phyloP scores from a whole-genome alignment of 2,888 invertebrate genomes.

The Lithodes maja region DNA sequence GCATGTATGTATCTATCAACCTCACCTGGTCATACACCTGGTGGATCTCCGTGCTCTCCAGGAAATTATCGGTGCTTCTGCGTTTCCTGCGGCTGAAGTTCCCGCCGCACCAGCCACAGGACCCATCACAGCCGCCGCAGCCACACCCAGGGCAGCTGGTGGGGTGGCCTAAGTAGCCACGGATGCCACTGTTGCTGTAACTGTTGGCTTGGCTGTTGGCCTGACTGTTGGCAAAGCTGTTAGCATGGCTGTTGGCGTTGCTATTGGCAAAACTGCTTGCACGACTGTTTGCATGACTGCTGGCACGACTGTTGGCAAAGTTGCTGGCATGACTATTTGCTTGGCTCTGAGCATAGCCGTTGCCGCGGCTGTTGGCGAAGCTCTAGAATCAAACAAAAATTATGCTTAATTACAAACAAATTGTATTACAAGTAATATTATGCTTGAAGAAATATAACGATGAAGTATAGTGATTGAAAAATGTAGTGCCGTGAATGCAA shows the following conservation, averaged over 20 bases:
- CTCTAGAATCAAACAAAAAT: neutral
- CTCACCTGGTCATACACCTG: constrained; percentile 22
- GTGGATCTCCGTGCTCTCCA: neutral
- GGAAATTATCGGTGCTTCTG: constrained; percentile 24
- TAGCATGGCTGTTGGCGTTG: neutral
- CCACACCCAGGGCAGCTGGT: constrained; percentile 30
- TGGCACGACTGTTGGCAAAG: neutral
- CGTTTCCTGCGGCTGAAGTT: constrained; percentile 38
- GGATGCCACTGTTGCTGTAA: neutral
- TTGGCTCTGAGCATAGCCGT: neutral
- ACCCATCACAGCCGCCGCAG: constrained; percentile 43
- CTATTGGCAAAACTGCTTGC: neutral
- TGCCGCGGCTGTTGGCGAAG: neutral
- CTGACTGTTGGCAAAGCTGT: neutral
- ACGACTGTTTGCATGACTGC: neutral
- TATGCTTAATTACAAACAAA: neutral
- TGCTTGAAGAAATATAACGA: too few relatives aligned
- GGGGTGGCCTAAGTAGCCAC: neutral
- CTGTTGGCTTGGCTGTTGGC: neutral
- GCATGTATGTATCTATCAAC: too few relatives aligned
- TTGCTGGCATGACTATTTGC: constrained; percentile 5
- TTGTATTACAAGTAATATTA: too few relatives aligned
- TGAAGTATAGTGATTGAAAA: neutral
- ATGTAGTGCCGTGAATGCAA: neutral
- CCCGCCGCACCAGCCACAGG: constrained; percentile 55